Base-by-base conservation (phyloP, 2,888 invertebrate species). In the Linnaemya vulpina region DNA sequence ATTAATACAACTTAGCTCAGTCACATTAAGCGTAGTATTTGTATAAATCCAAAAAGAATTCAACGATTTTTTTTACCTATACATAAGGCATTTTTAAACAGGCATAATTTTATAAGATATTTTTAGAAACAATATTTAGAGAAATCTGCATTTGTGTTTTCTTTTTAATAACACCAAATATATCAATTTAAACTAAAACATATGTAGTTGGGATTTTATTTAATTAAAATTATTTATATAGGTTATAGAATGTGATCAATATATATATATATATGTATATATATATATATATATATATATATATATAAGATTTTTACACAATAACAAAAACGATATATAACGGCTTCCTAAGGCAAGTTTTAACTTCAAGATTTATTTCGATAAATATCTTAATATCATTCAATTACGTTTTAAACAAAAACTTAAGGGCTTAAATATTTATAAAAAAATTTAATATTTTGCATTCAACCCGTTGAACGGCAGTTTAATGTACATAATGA, bases 141-240 rank as follows among this genome's bases (percentile, higher is more conserved):
- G 40, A 11, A 25, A 17, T 58, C 30, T 58, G 17, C 58, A 30
- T 40, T 70, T 55, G 58, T 30, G 17, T 58, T 58, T 58, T 43
- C n/a, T 43, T 58, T 17, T 43, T 43, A 43, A 11, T 38, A 55
- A 70, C 46, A 55, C 51, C 40, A 55, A 70, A 58, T 71, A 71
- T 30, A 55, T 58, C 35, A 30, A 17, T 25, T 46, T 10, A 58
- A 43, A 40, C 15, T 51, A 40, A 71, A 46, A 0, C n/a, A 0
- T 46, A 46, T 15, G 4, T 15, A 46, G 11, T n/a, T 1, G 11
- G 15, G 0, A 20, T 51, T 20, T 17, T 51, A 51, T 5, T 20
- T 51, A n/a, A 49, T 49, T 49, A 49, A 46, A 46, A 46, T n/a
- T 2, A 15, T n/a, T n/a, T n/a, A n/a, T n/a, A n/a, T n/a, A n/a